phyloP scores from a whole-genome alignment of 1,140 invertebrate genomes.

The Spodoptera frugiperda region DNA sequence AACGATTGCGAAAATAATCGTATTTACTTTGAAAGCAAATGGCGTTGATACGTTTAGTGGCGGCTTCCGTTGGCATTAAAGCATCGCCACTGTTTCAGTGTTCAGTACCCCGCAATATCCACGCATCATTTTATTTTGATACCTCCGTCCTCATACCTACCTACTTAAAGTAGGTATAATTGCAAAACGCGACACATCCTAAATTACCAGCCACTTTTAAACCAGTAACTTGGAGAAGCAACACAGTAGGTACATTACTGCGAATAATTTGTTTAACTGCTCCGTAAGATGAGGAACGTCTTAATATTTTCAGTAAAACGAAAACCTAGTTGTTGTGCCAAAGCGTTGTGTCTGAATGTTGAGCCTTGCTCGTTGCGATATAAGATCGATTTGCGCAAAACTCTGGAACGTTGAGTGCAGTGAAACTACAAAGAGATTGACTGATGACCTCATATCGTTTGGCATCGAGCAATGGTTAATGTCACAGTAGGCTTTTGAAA shows the following conservation, averaged over 20 bases:
- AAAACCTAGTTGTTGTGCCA: conserved; percentile 35
- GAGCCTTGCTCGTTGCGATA: not conserved
- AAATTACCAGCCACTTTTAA: conserved; percentile 25
- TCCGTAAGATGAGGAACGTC: conserved; percentile 21
- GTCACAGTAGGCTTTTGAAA: conserved; percentile 75
- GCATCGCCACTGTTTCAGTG: conserved; percentile 46
- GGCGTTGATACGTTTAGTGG: conserved; percentile 78
- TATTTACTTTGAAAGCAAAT: conserved; percentile 78
- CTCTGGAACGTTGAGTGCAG: not conserved
- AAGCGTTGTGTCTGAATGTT: not conserved
- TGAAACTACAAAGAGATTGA: conserved; percentile 61
- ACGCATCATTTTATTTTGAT: conserved; percentile 45
- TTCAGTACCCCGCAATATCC: conserved; percentile 26
- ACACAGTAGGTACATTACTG: conserved; percentile 22
- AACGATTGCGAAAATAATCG: conserved; percentile 74
- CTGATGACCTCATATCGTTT: conserved; percentile 76
- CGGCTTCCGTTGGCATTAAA: conserved; percentile 72
- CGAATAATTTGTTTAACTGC: conserved; percentile 33
- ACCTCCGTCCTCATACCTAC: conserved; percentile 4
- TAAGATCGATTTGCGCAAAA: conserved; percentile 6
- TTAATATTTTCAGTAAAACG: conserved; percentile 35
- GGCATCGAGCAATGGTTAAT: conserved; percentile 73
- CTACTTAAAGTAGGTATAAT: not conserved
- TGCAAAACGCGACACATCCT: conserved; percentile 17
- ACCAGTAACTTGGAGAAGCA: not conserved